Evolutionary conservation across 2,113 vertebrate genomes (phyloP).

Genomic region (Polyodon spathula): DNA sequence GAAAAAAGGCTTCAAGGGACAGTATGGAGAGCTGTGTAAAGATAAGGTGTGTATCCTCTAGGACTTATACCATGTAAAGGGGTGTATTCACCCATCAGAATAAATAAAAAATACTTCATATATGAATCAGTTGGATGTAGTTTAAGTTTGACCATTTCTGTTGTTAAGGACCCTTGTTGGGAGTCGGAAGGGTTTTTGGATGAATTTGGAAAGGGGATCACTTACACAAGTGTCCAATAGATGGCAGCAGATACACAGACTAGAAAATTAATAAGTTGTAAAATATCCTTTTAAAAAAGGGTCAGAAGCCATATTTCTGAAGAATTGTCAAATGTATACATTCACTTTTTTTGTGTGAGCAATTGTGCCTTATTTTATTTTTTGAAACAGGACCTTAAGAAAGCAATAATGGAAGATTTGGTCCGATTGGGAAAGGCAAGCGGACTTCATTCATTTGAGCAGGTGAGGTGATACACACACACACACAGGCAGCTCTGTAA

Average conservation of each 20-base stretch:
- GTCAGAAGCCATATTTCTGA: too few relatives aligned
- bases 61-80: neutral
- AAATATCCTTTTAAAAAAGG: too few relatives aligned
- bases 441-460: constrained; percentile 92
- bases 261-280: too few relatives aligned
- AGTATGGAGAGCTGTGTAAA: constrained; percentile 73
- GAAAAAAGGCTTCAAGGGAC: constrained; percentile 79
- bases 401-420: constrained; percentile 87
- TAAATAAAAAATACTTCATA: neutral
- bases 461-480: constrained; percentile 53
- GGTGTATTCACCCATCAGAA: neutral
- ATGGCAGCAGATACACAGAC: too few relatives aligned
- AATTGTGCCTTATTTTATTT: neutral
- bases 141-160: too few relatives aligned
- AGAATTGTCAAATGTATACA: too few relatives aligned
- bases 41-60: constrained; percentile 57
- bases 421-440: constrained; percentile 81
- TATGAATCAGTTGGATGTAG: too few relatives aligned
- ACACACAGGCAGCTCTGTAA: too few relatives aligned
- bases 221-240: too few relatives aligned
- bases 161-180: too few relatives aligned
- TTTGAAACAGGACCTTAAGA: constrained; percentile 68
- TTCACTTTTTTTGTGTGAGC: neutral
- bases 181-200: too few relatives aligned
- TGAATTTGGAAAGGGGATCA: too few relatives aligned